A percentile compares a stretch with the other conserved stretches of the same genome.
These are phyloP conservation scores for Callosobruchus maculatus DNA, from an alignment of 2,888 invertebrate genomes.

Conservation along the genomic window DNA sequence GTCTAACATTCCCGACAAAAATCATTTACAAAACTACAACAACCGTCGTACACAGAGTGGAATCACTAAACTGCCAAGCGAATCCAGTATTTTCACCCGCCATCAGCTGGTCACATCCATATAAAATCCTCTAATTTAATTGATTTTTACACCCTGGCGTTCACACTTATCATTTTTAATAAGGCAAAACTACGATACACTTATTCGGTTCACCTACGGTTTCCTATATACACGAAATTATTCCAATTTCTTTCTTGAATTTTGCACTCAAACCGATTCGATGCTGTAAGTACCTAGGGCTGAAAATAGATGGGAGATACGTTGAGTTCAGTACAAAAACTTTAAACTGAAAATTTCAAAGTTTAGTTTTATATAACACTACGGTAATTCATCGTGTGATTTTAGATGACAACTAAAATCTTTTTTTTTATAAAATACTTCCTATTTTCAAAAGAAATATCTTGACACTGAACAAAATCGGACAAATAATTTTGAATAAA, in stretches of 20 bases:
- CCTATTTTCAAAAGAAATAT: background rate
- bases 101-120: slow-evolving; percentile 51
- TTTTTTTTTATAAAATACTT: background rate
- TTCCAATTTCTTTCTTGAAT: slow-evolving; percentile 55
- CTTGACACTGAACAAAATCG: background rate
- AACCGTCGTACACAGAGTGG: slow-evolving; percentile 27
- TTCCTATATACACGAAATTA: slow-evolving; percentile 19
- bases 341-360: background rate
- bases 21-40: slow-evolving; percentile 24
- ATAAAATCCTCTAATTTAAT: slow-evolving; percentile 55
- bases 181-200: slow-evolving; percentile 48
- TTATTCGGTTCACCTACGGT: slow-evolving; percentile 43
- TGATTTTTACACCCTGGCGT: slow-evolving; percentile 52
- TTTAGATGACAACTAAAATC: background rate
- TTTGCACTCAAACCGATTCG: slow-evolving; percentile 59
- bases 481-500: background rate
- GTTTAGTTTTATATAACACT: background rate
- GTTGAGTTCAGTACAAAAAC: slow-evolving; percentile 45
- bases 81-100: slow-evolving; percentile 50
- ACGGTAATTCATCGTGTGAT: background rate
- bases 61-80: slow-evolving; percentile 45
- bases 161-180: slow-evolving; percentile 53
- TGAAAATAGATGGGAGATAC: slow-evolving; percentile 51
- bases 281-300: slow-evolving; percentile 68
- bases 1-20: slow-evolving; percentile 19